These are phyloP conservation scores for Phenganax stokvisi DNA, from an alignment of 92 coral and sea anemone species.

Conservation along the genomic window DNA sequence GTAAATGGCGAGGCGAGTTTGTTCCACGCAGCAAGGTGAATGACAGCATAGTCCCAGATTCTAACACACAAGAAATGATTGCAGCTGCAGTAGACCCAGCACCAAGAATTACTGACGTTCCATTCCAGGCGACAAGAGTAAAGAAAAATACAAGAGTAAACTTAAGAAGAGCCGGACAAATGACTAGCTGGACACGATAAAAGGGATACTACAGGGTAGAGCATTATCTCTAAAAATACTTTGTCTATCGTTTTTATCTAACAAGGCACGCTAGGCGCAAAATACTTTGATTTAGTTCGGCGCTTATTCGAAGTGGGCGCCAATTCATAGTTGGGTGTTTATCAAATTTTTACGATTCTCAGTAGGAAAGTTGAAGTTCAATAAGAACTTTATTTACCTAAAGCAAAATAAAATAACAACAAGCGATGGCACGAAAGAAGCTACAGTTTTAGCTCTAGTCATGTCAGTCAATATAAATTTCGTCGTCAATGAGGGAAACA, in stretches of 20 bases:
- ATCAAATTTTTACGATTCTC: too few species aligned
- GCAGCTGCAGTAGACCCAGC: conserved; percentile 87
- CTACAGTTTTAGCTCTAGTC: too few species aligned
- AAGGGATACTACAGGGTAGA: neutral
- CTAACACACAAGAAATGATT: conserved; percentile 53
- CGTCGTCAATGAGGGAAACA: too few species aligned
- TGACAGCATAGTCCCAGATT: conserved; percentile 19
- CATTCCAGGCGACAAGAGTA: conserved; percentile 64
- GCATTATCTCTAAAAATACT: too few species aligned
- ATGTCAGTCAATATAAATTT: too few species aligned
- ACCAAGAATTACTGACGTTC: conserved; percentile 89
- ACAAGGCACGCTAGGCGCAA: neutral
- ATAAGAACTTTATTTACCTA: too few species aligned
- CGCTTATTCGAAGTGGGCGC: too few species aligned
- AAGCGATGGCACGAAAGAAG: too few species aligned
- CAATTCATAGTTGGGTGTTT: too few species aligned
- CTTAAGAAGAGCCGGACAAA: conserved; percentile 1
- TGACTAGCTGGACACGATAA: neutral
- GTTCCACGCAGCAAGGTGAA: conserved; percentile 56
- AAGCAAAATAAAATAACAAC: too few species aligned
- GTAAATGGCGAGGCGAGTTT: conserved; percentile 90
- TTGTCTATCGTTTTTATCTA: neutral
- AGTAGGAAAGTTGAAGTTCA: too few species aligned
- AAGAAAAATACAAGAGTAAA: conserved; percentile 26
- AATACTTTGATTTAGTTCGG: too few species aligned